Percentiles rank a stretch among this genome's conserved stretches.
Evolutionary conservation across 2,797 vertebrate species (phyloP).

Genomic region (Otus scops): DNA sequence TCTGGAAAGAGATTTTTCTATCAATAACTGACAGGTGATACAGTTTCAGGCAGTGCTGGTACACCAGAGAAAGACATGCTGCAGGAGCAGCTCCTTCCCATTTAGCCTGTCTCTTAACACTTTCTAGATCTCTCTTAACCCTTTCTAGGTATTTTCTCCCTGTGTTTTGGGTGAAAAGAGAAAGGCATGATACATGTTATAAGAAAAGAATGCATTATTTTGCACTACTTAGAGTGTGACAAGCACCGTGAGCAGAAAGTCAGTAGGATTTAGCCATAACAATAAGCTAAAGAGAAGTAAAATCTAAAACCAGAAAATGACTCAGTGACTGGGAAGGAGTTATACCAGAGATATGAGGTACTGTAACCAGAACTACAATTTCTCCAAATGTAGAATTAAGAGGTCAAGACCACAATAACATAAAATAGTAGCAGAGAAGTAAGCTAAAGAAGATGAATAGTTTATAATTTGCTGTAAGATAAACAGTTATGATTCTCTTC

Average conservation of each 20-base stretch:
- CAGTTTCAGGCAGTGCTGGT: background rate
- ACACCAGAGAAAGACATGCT: background rate
- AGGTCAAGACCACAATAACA: background rate
- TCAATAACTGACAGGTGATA: conserved; percentile 30
- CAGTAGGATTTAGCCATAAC: conserved; percentile 45
- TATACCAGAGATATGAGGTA: background rate
- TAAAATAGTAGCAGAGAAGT: background rate
- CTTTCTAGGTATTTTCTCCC: background rate
- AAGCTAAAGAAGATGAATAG: background rate
- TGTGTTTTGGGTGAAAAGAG: background rate
- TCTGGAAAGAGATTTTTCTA: background rate
- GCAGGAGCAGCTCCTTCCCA: background rate
- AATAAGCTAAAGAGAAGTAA: conserved; percentile 27
- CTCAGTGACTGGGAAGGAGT: conserved; percentile 1
- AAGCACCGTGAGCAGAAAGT: background rate
- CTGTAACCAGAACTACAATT: background rate
- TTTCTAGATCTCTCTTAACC: conserved; percentile 9
- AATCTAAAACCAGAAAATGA: conserved; percentile 49
- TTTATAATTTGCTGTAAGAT: background rate
- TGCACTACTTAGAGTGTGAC: background rate
- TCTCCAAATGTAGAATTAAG: background rate
- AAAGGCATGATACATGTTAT: background rate
- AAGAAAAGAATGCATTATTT: background rate
- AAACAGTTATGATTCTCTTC: background rate
- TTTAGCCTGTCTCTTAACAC: background rate